Conservation (phyloP, 2,888 invertebrate genomes). For the Cotesia congregata region DNA sequence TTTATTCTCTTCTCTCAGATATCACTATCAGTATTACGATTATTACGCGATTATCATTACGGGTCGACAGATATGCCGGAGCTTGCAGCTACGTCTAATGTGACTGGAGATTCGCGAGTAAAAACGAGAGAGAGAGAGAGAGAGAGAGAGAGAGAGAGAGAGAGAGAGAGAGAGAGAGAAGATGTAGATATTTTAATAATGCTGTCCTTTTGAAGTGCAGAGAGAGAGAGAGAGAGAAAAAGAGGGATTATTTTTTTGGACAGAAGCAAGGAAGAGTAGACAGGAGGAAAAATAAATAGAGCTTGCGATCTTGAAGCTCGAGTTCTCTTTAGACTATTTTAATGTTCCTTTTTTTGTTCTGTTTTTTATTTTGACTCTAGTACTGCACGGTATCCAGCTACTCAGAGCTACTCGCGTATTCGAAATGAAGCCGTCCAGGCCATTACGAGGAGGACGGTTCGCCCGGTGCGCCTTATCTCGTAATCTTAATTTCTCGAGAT, state of each 20-base stretch:
- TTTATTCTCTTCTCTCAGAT: constrained; percentile 25
- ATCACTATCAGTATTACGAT: constrained; percentile 52
- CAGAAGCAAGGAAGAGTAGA: background rate
- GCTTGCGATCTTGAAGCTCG: constrained; percentile 5
- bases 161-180: background rate
- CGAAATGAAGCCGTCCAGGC: constrained; percentile 56
- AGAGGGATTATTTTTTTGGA: background rate
- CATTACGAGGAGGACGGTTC: constrained; percentile 42
- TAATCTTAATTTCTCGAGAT: constrained; percentile 62
- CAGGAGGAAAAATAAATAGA: constrained; percentile 10
- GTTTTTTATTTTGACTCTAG: background rate
- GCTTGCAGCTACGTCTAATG: background rate
- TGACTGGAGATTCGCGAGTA: background rate
- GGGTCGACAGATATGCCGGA: constrained; percentile 39
- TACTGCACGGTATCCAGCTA: constrained; percentile 14
- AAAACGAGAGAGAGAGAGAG: background rate
- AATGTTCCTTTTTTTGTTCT: background rate
- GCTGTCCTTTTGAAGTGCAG: too few relatives aligned
- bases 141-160: background rate
- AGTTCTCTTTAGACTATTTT: constrained; percentile 40
- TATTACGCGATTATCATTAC: constrained; percentile 61
- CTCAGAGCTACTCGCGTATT: constrained; percentile 39
- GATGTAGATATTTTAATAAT: too few relatives aligned
- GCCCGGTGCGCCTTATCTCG: constrained; percentile 54
- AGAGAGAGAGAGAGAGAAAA: background rate